A percentile compares a stretch with the other conserved stretches of the same genome.
Evolutionary conservation across 1,140 invertebrate genomes (phyloP).

Genomic region (Chironomus striatipennis): DNA sequence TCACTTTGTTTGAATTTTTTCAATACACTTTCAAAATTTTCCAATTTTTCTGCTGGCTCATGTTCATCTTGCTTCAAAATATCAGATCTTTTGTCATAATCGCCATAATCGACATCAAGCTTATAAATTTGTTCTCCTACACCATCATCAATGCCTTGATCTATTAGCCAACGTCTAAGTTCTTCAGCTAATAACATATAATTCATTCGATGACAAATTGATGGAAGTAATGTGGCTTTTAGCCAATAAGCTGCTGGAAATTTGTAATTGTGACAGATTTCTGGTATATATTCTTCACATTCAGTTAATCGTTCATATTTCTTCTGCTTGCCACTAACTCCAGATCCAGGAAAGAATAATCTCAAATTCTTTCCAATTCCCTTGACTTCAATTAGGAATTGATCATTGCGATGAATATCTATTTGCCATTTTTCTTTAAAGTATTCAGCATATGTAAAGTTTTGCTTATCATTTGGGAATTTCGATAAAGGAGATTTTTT

Average conservation of each 20-base stretch:
- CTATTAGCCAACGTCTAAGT: conserved; percentile 32
- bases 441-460: conserved; percentile 65
- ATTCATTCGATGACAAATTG: conserved; percentile 59
- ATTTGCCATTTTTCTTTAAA: conserved; percentile 71
- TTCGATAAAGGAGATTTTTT: conserved; percentile 65
- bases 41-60: neutral
- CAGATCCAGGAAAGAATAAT: conserved; percentile 41
- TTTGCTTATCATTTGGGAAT: conserved; percentile 72
- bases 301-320: conserved; percentile 32
- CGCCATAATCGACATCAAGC: conserved; percentile 32
- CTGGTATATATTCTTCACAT: conserved; percentile 63
- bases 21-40: neutral
- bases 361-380: conserved; percentile 69
- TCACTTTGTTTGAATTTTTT: neutral
- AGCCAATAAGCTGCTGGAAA: conserved; percentile 85
- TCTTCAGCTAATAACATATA: conserved; percentile 35
- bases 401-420: conserved; percentile 56
- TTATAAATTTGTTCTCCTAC: conserved; percentile 28
- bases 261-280: conserved; percentile 76
- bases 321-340: conserved; percentile 33
- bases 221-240: conserved; percentile 79
- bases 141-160: conserved; percentile 28
- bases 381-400: conserved; percentile 86
- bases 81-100: conserved; percentile 29
- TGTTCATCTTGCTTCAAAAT: neutral